Evolutionary conservation across 2,113 vertebrate genomes (phyloP).

Genomic region (Anoura caudifer): DNA sequence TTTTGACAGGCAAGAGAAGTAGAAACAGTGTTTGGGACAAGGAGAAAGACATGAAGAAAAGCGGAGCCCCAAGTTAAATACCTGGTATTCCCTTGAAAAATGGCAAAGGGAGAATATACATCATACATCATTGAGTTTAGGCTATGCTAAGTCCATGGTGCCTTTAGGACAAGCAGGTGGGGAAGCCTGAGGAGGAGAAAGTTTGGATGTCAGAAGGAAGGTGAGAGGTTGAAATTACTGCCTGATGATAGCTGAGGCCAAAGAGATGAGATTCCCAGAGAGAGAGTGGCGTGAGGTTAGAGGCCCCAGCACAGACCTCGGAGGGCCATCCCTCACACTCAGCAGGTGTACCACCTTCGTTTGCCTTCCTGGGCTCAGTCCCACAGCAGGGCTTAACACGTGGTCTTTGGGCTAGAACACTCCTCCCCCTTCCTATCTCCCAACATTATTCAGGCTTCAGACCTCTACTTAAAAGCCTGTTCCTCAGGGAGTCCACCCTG

Average conservation of each 20-base stretch:
- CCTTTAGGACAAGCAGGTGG: neutral
- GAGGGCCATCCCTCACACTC: neutral
- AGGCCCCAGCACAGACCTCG: neutral
- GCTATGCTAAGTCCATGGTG: neutral
- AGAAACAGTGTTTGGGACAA: neutral
- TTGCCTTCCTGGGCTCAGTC: neutral
- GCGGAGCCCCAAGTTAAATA: neutral
- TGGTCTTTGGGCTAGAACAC: neutral
- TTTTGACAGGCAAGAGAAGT: neutral
- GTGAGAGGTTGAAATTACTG: neutral
- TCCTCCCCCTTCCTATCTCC: neutral
- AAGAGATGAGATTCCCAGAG: neutral
- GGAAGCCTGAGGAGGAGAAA: neutral
- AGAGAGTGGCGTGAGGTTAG: neutral
- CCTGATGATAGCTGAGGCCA: neutral
- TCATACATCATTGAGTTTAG: neutral
- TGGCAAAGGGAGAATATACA: neutral
- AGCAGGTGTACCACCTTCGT: neutral
- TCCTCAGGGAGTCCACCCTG: neutral
- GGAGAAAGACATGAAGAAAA: neutral
- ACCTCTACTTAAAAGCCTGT: neutral
- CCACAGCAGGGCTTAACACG: neutral
- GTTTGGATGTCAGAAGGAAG: neutral
- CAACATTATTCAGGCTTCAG: neutral
- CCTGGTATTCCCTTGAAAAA: neutral